phyloP scores from a whole-genome alignment of 92 coral and sea anemone genomes.

The Palythoa grandiflora region DNA sequence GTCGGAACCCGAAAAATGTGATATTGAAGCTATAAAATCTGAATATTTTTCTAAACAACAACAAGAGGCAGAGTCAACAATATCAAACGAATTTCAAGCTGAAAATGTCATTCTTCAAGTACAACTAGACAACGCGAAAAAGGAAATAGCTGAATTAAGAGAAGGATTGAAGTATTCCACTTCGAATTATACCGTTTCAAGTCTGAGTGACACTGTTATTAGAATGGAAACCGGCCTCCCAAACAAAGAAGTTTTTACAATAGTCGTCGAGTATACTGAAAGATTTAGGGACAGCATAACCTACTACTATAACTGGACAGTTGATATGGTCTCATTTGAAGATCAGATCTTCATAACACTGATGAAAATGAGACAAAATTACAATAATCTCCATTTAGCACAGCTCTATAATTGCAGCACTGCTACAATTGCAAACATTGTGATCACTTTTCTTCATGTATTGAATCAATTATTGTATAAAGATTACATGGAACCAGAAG shows the following conservation, averaged over 20 bases:
- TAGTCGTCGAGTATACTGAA: constrained; percentile 47
- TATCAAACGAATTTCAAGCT: neutral
- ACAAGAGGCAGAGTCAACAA: constrained; percentile 46
- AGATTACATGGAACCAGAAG: constrained; percentile 37
- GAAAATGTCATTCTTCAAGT: constrained; percentile 41
- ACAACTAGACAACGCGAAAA: constrained; percentile 43
- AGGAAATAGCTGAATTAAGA: constrained; percentile 29
- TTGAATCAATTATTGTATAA: constrained; percentile 47
- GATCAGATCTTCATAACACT: constrained; percentile 60
- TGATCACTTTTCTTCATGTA: constrained; percentile 59
- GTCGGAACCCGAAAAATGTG: constrained; percentile 6
- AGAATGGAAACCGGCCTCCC: constrained; percentile 70
- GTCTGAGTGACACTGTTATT: constrained; percentile 28
- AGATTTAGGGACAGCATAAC: constrained; percentile 44
- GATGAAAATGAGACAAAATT: constrained; percentile 65
- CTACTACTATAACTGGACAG: constrained; percentile 57
- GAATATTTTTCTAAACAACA: constrained; percentile 40
- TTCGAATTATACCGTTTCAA: constrained; percentile 38
- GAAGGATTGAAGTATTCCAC: constrained; percentile 36
- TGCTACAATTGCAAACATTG: constrained; percentile 64
- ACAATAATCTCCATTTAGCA: constrained; percentile 61
- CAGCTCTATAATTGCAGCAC: constrained; percentile 59
- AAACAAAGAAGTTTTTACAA: constrained; percentile 50
- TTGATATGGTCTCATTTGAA: constrained; percentile 52
- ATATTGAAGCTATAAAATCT: constrained; percentile 23